phyloP scores from a whole-genome alignment of 2,113 vertebrate genomes.

The Pangasianodon gigas region DNA sequence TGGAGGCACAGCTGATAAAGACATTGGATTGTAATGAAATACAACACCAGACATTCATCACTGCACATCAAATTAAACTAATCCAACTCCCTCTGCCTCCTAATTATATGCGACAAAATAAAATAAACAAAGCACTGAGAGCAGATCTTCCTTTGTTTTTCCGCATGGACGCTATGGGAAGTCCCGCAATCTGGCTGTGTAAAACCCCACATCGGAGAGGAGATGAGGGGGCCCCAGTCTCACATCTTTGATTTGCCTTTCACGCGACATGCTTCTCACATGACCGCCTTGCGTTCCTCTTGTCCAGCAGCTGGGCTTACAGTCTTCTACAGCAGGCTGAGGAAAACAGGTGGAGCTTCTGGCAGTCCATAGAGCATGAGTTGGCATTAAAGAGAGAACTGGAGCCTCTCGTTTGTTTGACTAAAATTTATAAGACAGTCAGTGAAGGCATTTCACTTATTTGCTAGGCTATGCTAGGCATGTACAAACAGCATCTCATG shows the following conservation, averaged over 20 bases:
- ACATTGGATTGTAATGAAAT: conserved; percentile 55
- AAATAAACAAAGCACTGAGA: conserved; percentile 64
- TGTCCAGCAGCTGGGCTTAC: conserved; percentile 66
- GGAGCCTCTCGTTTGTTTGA: conserved; percentile 41
- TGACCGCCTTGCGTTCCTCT: conserved; percentile 67
- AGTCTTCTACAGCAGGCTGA: conserved; percentile 34
- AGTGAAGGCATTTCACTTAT: conserved; percentile 59
- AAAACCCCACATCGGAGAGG: conserved; percentile 57
- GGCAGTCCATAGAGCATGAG: conserved; percentile 30
- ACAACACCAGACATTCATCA: conserved; percentile 51
- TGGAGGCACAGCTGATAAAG: conserved; percentile 25
- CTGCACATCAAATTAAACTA: conserved; percentile 54
- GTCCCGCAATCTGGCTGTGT: conserved; percentile 56
- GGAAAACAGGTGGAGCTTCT: conserved; percentile 69
- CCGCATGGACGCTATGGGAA: conserved; percentile 41
- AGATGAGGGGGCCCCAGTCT: conserved; percentile 49
- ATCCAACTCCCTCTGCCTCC: conserved; percentile 43
- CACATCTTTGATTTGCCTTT: conserved; percentile 65
- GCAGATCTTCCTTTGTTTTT: conserved; percentile 45
- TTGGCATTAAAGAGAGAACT: conserved; percentile 48
- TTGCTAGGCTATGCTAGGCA: conserved; percentile 65
- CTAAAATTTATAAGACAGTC: conserved; percentile 55
- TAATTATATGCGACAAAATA: conserved; percentile 67
- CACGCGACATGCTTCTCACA: conserved; percentile 73
- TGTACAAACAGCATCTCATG: conserved; percentile 65